These are phyloP conservation scores for Sycophila sp. DNA, from an alignment of 1,140 invertebrate genomes.

Conservation along the genomic window DNA sequence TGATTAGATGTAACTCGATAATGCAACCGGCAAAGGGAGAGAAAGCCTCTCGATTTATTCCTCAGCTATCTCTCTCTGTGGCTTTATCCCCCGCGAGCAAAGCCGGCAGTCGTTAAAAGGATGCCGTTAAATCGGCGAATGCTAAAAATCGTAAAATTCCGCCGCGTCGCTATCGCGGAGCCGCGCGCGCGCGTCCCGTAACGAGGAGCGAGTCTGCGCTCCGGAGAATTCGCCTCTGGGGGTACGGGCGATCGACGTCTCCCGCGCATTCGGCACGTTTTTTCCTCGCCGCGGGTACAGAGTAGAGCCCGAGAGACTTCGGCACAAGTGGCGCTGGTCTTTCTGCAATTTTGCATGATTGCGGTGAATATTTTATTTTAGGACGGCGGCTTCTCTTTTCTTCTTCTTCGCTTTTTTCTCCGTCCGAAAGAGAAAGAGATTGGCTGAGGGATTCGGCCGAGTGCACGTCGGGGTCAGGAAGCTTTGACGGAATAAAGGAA, in stretches of 20 bases:
- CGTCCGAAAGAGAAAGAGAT: constrained; percentile 17
- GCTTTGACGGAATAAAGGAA: constrained; percentile 32
- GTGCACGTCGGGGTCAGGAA: neutral
- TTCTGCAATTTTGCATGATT: constrained; percentile 35
- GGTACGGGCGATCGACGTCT: constrained; percentile 16
- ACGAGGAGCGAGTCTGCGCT: neutral
- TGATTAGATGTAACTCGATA: constrained; percentile 67
- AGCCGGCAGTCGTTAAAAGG: constrained; percentile 57
- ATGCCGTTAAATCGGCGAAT: constrained; percentile 63
- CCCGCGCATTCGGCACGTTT: neutral
- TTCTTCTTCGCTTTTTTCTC: neutral
- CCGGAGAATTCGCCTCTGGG: neutral
- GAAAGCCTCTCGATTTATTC: constrained; percentile 38
- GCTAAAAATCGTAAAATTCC: constrained; percentile 59
- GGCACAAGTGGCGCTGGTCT: too few species aligned
- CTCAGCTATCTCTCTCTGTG: too few species aligned
- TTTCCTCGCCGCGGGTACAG: neutral
- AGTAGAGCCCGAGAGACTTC: too few species aligned
- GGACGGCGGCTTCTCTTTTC: neutral
- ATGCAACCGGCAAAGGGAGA: constrained; percentile 50
- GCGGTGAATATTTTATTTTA: constrained; percentile 39
- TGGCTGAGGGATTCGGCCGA: neutral
- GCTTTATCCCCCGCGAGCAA: neutral
- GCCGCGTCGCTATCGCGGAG: neutral
- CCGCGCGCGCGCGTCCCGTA: neutral